A percentile compares a stretch with the other conserved stretches of the same genome.
These are phyloP conservation scores for Ceryle rudis DNA, from an alignment of 2,797 vertebrate genomes.

Conservation along the genomic window DNA sequence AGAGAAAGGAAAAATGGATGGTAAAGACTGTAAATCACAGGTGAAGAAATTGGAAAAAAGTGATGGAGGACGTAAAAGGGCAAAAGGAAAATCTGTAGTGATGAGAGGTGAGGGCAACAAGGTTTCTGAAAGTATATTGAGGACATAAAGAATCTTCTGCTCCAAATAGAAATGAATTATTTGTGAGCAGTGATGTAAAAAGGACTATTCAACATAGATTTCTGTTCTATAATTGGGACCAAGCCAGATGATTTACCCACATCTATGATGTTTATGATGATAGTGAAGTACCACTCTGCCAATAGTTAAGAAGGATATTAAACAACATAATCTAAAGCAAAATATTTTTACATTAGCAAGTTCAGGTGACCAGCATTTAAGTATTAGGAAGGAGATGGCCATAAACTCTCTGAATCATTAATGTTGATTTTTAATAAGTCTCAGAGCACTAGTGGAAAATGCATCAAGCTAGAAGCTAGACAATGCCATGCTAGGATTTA, in stretches of 20 bases:
- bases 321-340: background rate
- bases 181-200: background rate
- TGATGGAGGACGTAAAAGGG: background rate
- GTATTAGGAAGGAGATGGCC: background rate
- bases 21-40: slow-evolving; percentile 22
- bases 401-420: background rate
- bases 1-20: slow-evolving; percentile 2
- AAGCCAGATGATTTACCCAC: background rate
- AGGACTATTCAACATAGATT: background rate
- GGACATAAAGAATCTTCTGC: background rate
- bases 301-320: background rate
- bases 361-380: background rate
- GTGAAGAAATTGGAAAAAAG: background rate
- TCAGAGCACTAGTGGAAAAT: background rate
- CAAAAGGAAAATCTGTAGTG: background rate
- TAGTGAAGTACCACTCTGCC: background rate
- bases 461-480: background rate
- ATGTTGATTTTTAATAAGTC: background rate
- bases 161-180: background rate
- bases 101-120: background rate
- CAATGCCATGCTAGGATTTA: background rate
- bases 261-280: background rate
- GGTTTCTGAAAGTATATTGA: background rate
- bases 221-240: background rate
- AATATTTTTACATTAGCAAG: background rate